Conservation (phyloP, 2,797 vertebrate genomes). For the Sparidentex hasta region DNA sequence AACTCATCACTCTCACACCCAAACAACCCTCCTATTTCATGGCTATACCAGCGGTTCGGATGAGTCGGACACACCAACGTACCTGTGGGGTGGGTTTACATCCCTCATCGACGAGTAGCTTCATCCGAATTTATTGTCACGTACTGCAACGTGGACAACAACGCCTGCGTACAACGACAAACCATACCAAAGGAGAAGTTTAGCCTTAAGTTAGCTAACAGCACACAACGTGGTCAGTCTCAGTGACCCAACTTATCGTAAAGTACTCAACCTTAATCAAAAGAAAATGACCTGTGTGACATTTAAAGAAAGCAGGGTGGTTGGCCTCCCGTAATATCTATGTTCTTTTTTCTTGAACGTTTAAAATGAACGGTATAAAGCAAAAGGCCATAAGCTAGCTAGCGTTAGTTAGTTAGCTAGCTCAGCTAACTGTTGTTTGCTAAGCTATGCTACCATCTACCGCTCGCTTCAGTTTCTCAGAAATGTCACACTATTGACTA, state of each 20-base stretch:
- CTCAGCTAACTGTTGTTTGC: neutral
- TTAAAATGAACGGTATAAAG: neutral
- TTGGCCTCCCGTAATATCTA: rapidly evolving
- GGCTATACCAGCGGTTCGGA: too few species aligned
- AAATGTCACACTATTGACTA: rapidly evolving
- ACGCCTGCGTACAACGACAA: neutral
- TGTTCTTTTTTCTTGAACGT: neutral
- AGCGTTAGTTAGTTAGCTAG: neutral
- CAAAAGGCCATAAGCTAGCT: neutral
- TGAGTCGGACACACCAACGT: neutral
- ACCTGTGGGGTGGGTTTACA: conserved; percentile 52
- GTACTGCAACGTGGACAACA: neutral
- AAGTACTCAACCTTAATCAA: neutral
- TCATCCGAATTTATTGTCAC: conserved; percentile 82
- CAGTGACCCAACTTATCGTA: rapidly evolving
- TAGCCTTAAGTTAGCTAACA: neutral
- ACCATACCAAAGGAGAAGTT: neutral
- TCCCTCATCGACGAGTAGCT: conserved; percentile 89
- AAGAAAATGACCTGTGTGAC: rapidly evolving
- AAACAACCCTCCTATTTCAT: neutral
- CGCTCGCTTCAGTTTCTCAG: neutral
- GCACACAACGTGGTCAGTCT: neutral
- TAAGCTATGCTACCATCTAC: neutral
- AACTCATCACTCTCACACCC: conserved; percentile 80
- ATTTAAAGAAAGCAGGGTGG: rapidly evolving